These are phyloP conservation scores for Stenodera caucasica DNA, from an alignment of 2,888 invertebrate genomes.

Conservation along the genomic window DNA sequence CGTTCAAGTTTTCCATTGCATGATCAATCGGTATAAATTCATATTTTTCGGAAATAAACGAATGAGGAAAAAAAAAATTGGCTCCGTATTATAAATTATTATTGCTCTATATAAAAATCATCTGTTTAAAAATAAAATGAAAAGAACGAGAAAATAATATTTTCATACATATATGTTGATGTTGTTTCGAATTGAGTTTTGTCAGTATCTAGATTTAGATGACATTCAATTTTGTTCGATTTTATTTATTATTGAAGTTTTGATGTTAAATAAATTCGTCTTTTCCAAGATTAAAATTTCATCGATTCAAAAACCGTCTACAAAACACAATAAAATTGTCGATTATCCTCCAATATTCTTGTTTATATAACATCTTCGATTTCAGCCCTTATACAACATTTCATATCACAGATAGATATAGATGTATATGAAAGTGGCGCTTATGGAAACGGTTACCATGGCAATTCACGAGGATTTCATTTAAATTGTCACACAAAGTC, in stretches of 20 bases:
- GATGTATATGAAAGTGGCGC: constrained; percentile 40
- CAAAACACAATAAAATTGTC: no score
- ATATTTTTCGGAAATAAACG: neutral
- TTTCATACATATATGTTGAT: neutral
- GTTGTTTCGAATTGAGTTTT: constrained; percentile 1
- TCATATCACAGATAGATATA: no score
- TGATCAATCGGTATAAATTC: neutral
- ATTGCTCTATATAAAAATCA: no score
- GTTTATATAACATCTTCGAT: constrained; percentile 24
- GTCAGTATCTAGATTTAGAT: neutral
- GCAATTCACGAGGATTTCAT: constrained; percentile 55
- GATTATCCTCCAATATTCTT: neutral
- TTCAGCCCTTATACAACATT: constrained; percentile 30
- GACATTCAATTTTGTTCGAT: constrained; percentile 3
- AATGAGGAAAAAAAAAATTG: neutral
- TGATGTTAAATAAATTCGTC: neutral
- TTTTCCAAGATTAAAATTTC: no score
- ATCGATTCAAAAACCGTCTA: neutral
- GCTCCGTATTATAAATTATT: no score
- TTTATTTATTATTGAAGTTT: constrained; percentile 5
- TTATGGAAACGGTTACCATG: constrained; percentile 53
- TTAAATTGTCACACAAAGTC: constrained; percentile 51
- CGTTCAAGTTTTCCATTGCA: constrained; percentile 2
- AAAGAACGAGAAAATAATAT: neutral
- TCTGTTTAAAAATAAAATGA: neutral